Percentiles rank a stretch among this genome's conserved stretches.
Evolutionary conservation across 2,113 vertebrate species (phyloP).

Genomic region (Pontoporia blainvillei): DNA sequence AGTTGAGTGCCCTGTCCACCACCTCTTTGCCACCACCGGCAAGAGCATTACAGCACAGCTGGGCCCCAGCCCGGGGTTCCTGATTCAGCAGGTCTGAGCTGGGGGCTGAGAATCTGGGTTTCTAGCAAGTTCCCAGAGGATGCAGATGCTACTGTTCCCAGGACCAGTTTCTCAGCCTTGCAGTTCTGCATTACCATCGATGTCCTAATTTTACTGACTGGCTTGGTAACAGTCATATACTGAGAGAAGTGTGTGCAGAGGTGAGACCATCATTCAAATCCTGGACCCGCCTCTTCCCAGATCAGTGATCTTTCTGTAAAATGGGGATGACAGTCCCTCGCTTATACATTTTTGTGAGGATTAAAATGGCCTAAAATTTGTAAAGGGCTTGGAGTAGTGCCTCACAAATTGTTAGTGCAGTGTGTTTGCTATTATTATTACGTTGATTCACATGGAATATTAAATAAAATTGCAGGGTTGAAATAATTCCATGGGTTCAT

Average conservation of each 20-base stretch:
- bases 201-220: not conserved
- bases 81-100: not conserved
- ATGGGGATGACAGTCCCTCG: not conserved
- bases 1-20: not conserved
- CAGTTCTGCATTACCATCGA: not conserved
- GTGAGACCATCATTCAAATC: not conserved
- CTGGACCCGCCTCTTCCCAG: not conserved
- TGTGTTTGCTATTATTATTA: not conserved
- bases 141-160: not conserved
- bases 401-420: not conserved
- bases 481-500: too few species aligned
- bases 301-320: not conserved
- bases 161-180: not conserved
- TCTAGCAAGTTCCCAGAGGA: not conserved
- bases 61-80: not conserved
- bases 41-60: rapidly evolving
- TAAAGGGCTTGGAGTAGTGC: not conserved
- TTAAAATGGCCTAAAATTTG: not conserved
- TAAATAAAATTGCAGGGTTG: too few species aligned
- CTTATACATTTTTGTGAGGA: not conserved
- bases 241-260: not conserved
- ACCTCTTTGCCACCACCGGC: not conserved
- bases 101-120: not conserved
- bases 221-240: not conserved
- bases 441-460: not conserved